Conservation (phyloP, 2,888 invertebrate genomes). For the Xestia xanthographa region DNA sequence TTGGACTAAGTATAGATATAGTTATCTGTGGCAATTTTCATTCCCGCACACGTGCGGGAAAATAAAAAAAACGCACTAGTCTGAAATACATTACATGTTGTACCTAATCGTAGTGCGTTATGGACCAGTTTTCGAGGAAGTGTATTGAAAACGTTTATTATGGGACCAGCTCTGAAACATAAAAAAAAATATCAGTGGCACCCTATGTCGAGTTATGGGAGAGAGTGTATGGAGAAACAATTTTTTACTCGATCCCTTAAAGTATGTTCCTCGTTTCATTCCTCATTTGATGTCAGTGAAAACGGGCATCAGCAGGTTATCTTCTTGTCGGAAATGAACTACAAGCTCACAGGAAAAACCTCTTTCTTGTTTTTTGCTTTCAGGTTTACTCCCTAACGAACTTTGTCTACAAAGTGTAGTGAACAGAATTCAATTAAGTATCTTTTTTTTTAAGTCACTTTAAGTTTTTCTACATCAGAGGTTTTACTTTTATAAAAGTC, state of each 20-base stretch:
- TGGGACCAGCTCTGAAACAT: no score
- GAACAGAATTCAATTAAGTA: neutral
- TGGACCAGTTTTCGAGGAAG: no score
- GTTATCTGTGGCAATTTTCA: no score
- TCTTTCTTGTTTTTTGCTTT: slow-evolving; percentile 38
- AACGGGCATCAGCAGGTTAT: slow-evolving; percentile 31
- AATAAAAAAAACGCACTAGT: no score
- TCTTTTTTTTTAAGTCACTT: neutral
- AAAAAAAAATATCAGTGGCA: no score
- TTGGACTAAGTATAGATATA: no score
- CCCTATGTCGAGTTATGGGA: neutral
- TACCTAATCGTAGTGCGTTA: no score
- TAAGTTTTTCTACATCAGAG: neutral
- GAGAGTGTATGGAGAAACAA: neutral
- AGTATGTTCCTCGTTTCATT: neutral
- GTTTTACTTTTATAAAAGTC: neutral
- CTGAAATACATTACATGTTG: no score
- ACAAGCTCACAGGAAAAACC: slow-evolving; percentile 15
- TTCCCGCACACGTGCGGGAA: no score
- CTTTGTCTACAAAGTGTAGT: neutral
- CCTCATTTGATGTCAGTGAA: neutral
- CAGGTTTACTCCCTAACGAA: slow-evolving; percentile 33
- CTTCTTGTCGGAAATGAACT: slow-evolving; percentile 22
- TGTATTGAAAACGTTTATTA: no score
- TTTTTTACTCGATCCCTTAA: neutral